Percentiles rank a stretch among this genome's conserved stretches.
Conservation (phyloP, 2,797 vertebrate genomes). For the Rhadinocentrus ornatus region DNA sequence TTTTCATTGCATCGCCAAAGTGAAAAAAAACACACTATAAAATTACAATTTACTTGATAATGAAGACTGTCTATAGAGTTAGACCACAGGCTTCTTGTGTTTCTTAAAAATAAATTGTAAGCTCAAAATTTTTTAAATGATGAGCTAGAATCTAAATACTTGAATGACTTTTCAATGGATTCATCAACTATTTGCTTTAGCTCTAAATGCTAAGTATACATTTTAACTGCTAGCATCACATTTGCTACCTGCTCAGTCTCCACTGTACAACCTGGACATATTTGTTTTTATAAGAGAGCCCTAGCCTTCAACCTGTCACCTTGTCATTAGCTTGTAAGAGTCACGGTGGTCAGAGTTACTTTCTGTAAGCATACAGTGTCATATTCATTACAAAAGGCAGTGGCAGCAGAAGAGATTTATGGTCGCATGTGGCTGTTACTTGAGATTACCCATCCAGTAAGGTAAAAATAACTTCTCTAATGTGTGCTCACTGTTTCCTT, state of each 20-base stretch:
- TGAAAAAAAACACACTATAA: no score
- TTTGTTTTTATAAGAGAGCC: conserved; percentile 6
- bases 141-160: no score
- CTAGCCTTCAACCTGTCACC: conserved; percentile 23
- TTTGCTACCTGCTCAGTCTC: background rate
- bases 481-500: conserved; percentile 26
- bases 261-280: background rate
- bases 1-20: no score
- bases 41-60: no score
- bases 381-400: conserved; percentile 50
- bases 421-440: conserved; percentile 36
- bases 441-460: conserved; percentile 45
- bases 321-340: conserved; percentile 42
- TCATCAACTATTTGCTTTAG: background rate
- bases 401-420: conserved; percentile 42
- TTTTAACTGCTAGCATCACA: background rate
- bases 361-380: conserved; percentile 27
- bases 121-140: no score
- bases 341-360: conserved; percentile 22
- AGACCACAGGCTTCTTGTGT: no score
- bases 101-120: no score
- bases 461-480: conserved; percentile 58
- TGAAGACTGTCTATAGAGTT: no score
- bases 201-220: background rate
- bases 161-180: background rate